Evolutionary conservation across 2,797 vertebrate genomes (phyloP).

Genomic region (Takifugu ocellatus): DNA sequence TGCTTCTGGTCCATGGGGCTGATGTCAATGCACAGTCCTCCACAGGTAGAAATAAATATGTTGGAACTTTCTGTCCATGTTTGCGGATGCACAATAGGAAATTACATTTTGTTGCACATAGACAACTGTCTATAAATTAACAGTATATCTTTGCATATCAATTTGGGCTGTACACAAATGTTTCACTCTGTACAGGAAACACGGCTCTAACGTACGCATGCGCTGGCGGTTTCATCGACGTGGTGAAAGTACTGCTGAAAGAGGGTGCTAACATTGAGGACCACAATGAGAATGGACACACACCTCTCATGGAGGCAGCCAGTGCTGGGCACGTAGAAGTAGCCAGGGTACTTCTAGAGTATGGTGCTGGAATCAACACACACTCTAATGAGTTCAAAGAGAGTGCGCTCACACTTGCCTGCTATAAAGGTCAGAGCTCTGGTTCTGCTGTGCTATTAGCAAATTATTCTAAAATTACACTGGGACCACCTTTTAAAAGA

Average conservation of each 20-base stretch:
- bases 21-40: slow-evolving; percentile 98
- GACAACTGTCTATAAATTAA: too few species aligned
- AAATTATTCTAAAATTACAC: neutral
- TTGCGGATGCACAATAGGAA: too few species aligned
- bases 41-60: slow-evolving; percentile 77
- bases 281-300: slow-evolving; percentile 99
- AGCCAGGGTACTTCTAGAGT: slow-evolving; percentile 94
- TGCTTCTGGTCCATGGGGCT: slow-evolving; percentile 94
- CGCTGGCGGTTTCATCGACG: slow-evolving; percentile 96
- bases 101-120: too few species aligned
- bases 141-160: too few species aligned
- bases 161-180: too few species aligned
- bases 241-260: slow-evolving; percentile 97
- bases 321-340: slow-evolving; percentile 98
- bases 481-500: too few species aligned
- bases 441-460: neutral
- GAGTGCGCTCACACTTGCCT: slow-evolving; percentile 97
- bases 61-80: too few species aligned
- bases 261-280: slow-evolving; percentile 99
- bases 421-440: slow-evolving; percentile 90
- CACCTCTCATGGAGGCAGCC: slow-evolving; percentile 98
- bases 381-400: slow-evolving; percentile 99
- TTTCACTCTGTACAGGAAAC: slow-evolving; percentile 79
- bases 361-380: slow-evolving; percentile 98
- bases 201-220: slow-evolving; percentile 97